Evolutionary conservation across 23 tunicate genomes (phyloP), one percentile per base, ranked within the genome.

Genomic region (Diplosoma virens): DNA sequence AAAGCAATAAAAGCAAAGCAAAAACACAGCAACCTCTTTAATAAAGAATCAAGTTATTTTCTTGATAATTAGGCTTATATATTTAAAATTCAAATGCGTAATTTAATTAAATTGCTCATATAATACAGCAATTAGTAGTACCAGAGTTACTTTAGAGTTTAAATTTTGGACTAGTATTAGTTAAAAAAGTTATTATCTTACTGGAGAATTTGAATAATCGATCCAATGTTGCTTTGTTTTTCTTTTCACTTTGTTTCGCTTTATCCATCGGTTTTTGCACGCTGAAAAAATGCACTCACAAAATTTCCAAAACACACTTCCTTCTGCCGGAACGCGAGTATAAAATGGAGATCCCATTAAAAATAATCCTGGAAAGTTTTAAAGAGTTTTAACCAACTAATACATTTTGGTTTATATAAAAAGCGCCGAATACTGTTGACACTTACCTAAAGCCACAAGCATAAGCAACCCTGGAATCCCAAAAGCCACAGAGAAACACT

Each of bases 401-500:
- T 41, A 14, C 50, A 41, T 32, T 29, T 29, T 66, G 25, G 7
- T 27, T 22, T 25, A 17, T 22, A 26, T 66, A 7, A 14, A 27
- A 29, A 30, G 22, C 45, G 5, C 7, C 73, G n/a, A 66, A 22
- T 11, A 17, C n/a, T 14, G 14, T 29, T 16, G 23, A 59, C 6
- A 75, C 82, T 31, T 45, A 86, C 90, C 80, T 1, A 86, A 30
- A 21, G 98, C 98, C 0, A 93, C 68, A 14, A 86, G 58, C 98
- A 93, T 93, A 0, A 93, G 80, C 4, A 73, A 33, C 14, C 93
- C 98, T 16, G 98, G 98, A 34, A 93, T 78, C 7, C 92, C 87
- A 37, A 93, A 93, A 18, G 98, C 98, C 33, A 93, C 75, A 33
- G 98, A 75, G 77, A 70, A 93, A 66, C 98, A 93, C 69, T 88